phyloP scores from a whole-genome alignment of 2,888 invertebrate genomes.

The Idaea aversata region DNA sequence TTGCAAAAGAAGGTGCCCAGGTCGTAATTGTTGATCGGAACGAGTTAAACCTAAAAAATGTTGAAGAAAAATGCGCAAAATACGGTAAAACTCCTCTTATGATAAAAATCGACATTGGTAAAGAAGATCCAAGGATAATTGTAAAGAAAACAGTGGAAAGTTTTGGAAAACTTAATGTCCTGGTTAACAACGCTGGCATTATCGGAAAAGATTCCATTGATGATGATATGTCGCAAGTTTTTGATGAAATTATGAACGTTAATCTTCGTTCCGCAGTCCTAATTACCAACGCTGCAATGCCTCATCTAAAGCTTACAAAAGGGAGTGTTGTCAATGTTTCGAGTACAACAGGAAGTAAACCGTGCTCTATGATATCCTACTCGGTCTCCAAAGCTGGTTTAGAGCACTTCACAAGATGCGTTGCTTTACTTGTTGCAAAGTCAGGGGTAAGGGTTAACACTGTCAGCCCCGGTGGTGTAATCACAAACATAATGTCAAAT shows the following conservation, averaged over 20 bases:
- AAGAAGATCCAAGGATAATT: conserved; percentile 31
- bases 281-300: conserved; percentile 25
- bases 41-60: conserved; percentile 28
- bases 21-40: conserved; percentile 41
- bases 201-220: conserved; percentile 12
- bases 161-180: conserved; percentile 40
- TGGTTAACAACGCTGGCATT: conserved; percentile 46
- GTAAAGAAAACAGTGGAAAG: conserved; percentile 33
- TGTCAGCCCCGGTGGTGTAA: conserved; percentile 37
- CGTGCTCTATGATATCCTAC: conserved; percentile 55
- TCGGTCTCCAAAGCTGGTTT: conserved; percentile 41
- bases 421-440: conserved; percentile 83
- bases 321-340: conserved; percentile 38
- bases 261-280: conserved; percentile 28
- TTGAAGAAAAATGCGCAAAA: conserved; percentile 17
- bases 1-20: conserved; percentile 38
- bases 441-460: conserved; percentile 85
- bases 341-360: conserved; percentile 13
- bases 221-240: conserved; percentile 27
- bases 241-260: conserved; percentile 27
- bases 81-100: conserved; percentile 27
- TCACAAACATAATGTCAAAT: conserved; percentile 69
- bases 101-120: conserved; percentile 38
- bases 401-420: conserved; percentile 38
- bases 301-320: conserved; percentile 27